Evolutionary conservation across 2,113 vertebrate species (phyloP).

Genomic region (Athene cunicularia): DNA sequence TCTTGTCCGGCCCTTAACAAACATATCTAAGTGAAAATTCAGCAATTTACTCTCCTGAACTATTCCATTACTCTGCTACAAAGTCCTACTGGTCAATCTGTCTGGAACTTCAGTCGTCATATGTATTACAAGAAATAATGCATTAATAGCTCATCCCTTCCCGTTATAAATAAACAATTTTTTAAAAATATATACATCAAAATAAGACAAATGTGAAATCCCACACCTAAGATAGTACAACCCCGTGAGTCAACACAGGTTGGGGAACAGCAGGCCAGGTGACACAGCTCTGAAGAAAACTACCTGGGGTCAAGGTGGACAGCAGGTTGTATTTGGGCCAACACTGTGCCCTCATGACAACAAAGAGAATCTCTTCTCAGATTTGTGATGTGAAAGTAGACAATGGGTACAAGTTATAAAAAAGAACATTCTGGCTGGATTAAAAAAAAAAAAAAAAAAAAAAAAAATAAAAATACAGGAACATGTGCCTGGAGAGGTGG

Average conservation of each 20-base stretch:
- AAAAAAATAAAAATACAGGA: background rate
- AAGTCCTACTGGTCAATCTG: background rate
- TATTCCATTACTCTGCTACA: background rate
- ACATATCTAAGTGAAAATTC: background rate
- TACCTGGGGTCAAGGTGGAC: background rate
- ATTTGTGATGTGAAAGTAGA: accelerated
- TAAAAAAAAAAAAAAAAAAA: background rate
- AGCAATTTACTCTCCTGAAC: background rate
- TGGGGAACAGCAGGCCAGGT: background rate
- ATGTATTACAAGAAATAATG: background rate
- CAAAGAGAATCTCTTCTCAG: background rate
- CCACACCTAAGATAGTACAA: accelerated
- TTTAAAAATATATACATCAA: background rate
- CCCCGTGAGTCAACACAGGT: accelerated
- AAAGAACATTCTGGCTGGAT: background rate
- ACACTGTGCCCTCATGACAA: background rate
- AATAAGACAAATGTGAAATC: background rate
- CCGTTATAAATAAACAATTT: background rate
- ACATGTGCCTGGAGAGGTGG: accelerated
- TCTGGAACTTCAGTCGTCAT: accelerated
- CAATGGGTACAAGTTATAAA: accelerated
- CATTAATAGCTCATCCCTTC: background rate
- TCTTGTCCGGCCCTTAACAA: background rate
- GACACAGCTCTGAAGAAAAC: background rate
- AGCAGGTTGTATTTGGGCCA: background rate